These are phyloP conservation scores for Tinea pellionella DNA, from an alignment of 2,888 invertebrate species.

Conservation along the genomic window DNA sequence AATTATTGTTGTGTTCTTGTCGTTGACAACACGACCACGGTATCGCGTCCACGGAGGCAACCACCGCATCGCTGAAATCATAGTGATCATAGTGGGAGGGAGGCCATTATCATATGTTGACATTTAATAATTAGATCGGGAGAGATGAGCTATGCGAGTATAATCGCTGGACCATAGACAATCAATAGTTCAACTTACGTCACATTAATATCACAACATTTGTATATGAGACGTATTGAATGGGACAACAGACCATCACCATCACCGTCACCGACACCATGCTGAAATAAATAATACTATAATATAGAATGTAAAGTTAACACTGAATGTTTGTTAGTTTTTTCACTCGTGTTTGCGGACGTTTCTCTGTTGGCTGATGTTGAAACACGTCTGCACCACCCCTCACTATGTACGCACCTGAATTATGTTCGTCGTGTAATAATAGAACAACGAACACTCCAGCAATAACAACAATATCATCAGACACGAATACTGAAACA, in stretches of 20 bases:
- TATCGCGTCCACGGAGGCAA: not conserved
- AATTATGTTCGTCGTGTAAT: conserved; percentile 35
- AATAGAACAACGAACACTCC: conserved; percentile 47
- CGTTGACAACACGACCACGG: not conserved
- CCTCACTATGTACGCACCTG: conserved; percentile 19
- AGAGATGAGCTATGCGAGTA: too few species aligned
- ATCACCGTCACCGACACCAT: conserved; percentile 33
- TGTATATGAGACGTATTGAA: conserved; percentile 28
- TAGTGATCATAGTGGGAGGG: too few species aligned
- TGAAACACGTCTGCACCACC: too few species aligned
- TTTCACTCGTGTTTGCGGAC: too few species aligned
- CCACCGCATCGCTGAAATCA: too few species aligned
- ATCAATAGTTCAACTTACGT: conserved; percentile 31
- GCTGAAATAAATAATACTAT: conserved; percentile 26
- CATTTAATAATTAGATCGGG: too few species aligned
- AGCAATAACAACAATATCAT: conserved; percentile 41
- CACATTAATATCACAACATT: conserved; percentile 35
- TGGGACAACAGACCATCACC: conserved; percentile 37
- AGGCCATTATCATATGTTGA: too few species aligned
- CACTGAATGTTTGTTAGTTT: too few species aligned
- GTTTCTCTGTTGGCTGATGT: too few species aligned
- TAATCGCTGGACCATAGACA: too few species aligned
- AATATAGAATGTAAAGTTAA: too few species aligned
- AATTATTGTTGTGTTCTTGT: not conserved
- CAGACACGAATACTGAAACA: conserved; percentile 45